Base-by-base conservation (phyloP, 1,140 invertebrate genomes). In the Chelonus insularis region DNA sequence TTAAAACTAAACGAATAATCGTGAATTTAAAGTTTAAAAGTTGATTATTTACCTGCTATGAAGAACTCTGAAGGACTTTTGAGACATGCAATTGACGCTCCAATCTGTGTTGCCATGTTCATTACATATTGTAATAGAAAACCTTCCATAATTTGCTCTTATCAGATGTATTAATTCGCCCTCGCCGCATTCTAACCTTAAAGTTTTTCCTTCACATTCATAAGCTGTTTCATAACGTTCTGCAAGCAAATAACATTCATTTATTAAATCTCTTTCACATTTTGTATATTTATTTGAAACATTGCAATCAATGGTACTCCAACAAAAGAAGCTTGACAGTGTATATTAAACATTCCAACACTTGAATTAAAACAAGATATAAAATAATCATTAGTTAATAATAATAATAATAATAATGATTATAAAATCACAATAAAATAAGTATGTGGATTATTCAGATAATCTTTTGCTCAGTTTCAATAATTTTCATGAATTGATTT, bases 111-210 rank as follows among this genome's bases (percentile, higher is more conserved):
- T 91, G 58, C 95, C 95, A 75, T 96, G 92, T 73, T 95, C 93
- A 79, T 98, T 98, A 85, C 95, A 98, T 76, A 97, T 94, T 70
- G 93, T 94, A 79, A 97, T 95, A 60, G 92, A 95, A 83, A 95
- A 98, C 65, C 95, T 87, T 45, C 95, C 95, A 77, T 96, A 98
- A 85, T 97, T 97, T 63, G 95, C 95, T 62, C 95, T 86, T 71
- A 96, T 93, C 62, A 97, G 84, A 73, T 95, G 90, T 68, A 98
- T 97, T 43, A 95, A 82, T 71, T 92, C 89, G 2, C 92, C 93
- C 57, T 91, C 89, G 50, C 88, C 88, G 82, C 95, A 98, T 69
- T 91, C 88, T 63, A 98, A 92, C 74, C 89, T 88, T 71, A 98
- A 82, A 50, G 87, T 89, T 76, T 92, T 93, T 61, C 93, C 93